Base-by-base conservation (phyloP, 2,113 vertebrate genomes). In the Microcebus murinus region DNA sequence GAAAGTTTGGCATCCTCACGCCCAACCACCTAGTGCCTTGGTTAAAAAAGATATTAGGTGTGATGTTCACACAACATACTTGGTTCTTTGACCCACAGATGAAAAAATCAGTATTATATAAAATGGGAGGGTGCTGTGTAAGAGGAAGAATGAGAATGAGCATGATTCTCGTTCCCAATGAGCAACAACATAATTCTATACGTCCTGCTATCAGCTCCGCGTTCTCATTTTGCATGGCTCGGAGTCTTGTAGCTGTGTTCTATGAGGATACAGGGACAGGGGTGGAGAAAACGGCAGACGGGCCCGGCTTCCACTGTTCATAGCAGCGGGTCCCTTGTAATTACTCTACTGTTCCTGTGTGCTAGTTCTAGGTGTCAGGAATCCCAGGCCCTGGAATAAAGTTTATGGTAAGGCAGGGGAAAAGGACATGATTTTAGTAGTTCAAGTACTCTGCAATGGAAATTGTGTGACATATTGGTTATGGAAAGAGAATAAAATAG, bases 21-120 rank as follows among this genome's bases (percentile, higher is more conserved):
- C 48, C 20, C 73, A 91, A 87, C 2, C 45, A 81, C 14, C 57
- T 65, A 76, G 87, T 73, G 15, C 7, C 27, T 59, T 63, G 27
- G 21, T 90, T 85, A 65, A 73, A 85, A 88, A 88, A 23, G 59
- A 76, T 82, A 63, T 29, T 39, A 76, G 9, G 0, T 59, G 7
- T 52, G 67, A 81, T 81, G 2, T 57, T 45, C 17, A 86, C 1
- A 59, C 1, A 65, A 8, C 8, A 15, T 71, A n/a, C 25, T 82
- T 90, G 45, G 94, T 57, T 93, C 27, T 90, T 52, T 91, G 63
- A 93, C 57, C 61, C n/a, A 63, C 11, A 76, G 80, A 70, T 45
- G n/a, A 91, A 85, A 91, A 48, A 80, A 52, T 74, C 36, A 68
- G 1, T 57, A 71, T 89, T 90, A 39, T 1, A 52, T 96, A 71